These are phyloP conservation scores for Eupithecia inturbata DNA, from an alignment of 2,888 invertebrate species.

Conservation along the genomic window DNA sequence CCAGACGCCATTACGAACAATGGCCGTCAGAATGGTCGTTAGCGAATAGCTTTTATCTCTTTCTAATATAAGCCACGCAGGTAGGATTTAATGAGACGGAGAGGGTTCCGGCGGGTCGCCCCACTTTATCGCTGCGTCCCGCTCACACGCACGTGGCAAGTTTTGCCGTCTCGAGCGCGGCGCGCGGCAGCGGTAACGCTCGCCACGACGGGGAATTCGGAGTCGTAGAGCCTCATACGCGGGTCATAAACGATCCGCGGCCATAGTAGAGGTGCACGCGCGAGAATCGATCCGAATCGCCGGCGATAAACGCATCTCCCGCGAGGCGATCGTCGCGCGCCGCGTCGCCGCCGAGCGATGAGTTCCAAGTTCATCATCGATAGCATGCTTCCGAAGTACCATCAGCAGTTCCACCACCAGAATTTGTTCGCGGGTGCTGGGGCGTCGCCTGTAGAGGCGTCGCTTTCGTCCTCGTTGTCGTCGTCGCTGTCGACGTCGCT, in stretches of 20 bases:
- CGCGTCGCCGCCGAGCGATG: slow-evolving; percentile 89
- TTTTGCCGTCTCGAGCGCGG: slow-evolving; percentile 81
- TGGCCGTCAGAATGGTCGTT: slow-evolving; percentile 81
- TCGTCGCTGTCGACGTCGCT: slow-evolving; percentile 84
- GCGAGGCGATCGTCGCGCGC: slow-evolving; percentile 84
- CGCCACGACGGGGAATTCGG: slow-evolving; percentile 90
- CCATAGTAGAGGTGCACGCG: slow-evolving; percentile 85
- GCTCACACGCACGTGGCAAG: slow-evolving; percentile 75
- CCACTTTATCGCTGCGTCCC: slow-evolving; percentile 62
- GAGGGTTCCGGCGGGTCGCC: slow-evolving; percentile 76
- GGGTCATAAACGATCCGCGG: slow-evolving; percentile 94
- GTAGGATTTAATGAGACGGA: slow-evolving; percentile 84
- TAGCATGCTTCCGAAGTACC: slow-evolving; percentile 98
- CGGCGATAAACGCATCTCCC: slow-evolving; percentile 83
- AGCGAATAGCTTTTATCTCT: slow-evolving; percentile 85
- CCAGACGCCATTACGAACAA: slow-evolving; percentile 82
- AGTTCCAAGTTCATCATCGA: slow-evolving; percentile 98
- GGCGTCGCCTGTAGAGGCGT: slow-evolving; percentile 89
- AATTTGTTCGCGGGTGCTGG: slow-evolving; percentile 85
- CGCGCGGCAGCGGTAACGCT: slow-evolving; percentile 83
- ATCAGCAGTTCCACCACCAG: slow-evolving; percentile 88
- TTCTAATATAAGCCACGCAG: slow-evolving; percentile 83
- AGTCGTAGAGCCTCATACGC: slow-evolving; percentile 94
- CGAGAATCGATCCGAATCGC: slow-evolving; percentile 85
- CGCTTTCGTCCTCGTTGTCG: slow-evolving; percentile 84